A percentile compares a stretch with the other conserved stretches of the same genome.
Evolutionary conservation across 2,888 invertebrate genomes (phyloP).

Genomic region (Trachelus troglodyta): DNA sequence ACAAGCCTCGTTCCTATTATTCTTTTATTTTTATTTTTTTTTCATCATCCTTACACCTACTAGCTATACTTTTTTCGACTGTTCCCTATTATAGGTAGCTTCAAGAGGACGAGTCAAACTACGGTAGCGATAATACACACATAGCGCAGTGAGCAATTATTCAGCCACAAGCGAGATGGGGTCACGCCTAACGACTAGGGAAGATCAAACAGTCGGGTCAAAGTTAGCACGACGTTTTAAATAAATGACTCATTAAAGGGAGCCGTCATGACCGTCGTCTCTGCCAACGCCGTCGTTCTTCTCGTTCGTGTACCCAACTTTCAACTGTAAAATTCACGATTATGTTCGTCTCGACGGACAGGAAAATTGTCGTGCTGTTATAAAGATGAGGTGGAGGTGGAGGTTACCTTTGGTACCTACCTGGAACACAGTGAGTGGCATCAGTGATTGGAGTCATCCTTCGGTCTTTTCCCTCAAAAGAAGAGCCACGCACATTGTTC

Average conservation of each 20-base stretch:
- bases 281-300: neutral
- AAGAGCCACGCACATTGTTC: neutral
- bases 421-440: neutral
- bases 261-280: neutral
- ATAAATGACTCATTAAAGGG: neutral
- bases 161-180: neutral
- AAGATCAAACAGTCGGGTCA: conserved; percentile 7
- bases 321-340: neutral
- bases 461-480: neutral
- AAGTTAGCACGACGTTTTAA: conserved; percentile 3
- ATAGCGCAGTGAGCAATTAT: neutral
- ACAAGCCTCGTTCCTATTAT: neutral
- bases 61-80: neutral
- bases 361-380: neutral
- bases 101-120: neutral
- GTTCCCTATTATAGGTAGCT: neutral
- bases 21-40: neutral
- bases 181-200: neutral
- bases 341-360: neutral
- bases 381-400: neutral
- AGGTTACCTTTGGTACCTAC: neutral
- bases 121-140: neutral
- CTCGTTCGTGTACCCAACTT: neutral
- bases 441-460: neutral
- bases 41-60: neutral